These are phyloP conservation scores for Philonicus albiceps DNA, from an alignment of 2,888 invertebrate species.

Conservation along the genomic window DNA sequence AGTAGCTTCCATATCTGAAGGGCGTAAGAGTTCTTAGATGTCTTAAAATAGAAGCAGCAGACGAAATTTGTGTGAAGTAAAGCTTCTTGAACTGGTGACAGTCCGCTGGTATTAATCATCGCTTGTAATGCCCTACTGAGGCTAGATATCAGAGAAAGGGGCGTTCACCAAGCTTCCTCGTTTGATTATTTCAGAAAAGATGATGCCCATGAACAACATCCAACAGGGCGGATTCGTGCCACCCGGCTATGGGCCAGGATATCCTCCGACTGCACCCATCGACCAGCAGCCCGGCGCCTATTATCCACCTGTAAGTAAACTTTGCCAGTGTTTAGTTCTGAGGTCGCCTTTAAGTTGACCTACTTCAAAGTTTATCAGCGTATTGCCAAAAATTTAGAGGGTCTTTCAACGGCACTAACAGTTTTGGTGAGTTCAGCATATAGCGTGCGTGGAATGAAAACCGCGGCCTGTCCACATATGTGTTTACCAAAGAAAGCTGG, in stretches of 20 bases:
- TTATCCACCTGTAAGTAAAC: constrained; percentile 22
- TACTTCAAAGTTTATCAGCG: background rate
- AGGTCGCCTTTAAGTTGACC: background rate
- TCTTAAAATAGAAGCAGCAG: background rate
- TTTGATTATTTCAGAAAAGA: background rate
- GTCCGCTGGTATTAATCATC: background rate
- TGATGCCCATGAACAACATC: constrained; percentile 56
- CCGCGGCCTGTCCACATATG: background rate
- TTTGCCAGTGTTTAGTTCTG: background rate
- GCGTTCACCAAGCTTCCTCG: background rate
- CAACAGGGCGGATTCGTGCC: constrained; percentile 60
- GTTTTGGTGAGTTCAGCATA: background rate
- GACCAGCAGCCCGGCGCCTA: constrained; percentile 48
- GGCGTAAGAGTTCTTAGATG: background rate
- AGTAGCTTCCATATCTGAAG: background rate
- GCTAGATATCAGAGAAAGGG: background rate
- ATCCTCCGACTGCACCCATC: constrained; percentile 52
- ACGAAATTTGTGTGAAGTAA: background rate
- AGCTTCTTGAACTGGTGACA: background rate
- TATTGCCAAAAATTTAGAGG: background rate
- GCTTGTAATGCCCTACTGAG: background rate
- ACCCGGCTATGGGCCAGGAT: constrained; percentile 55
- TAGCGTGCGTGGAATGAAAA: background rate
- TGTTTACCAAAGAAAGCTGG: background rate
- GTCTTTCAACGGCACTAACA: background rate